Conservation (phyloP, 2,797 vertebrate genomes). For the Periophthalmus magnuspinnatus region DNA sequence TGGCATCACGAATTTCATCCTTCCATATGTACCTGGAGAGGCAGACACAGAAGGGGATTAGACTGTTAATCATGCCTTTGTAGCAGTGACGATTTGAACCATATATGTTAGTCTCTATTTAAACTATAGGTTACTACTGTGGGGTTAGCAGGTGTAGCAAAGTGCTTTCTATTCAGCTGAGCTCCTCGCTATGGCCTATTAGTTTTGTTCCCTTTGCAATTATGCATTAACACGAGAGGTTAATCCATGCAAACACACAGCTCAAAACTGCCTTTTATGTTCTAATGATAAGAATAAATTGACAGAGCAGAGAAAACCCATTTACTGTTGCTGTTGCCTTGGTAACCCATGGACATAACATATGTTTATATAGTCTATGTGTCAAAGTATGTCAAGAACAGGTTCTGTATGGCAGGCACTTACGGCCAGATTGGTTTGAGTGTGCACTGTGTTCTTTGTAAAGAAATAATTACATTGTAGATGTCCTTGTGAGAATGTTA, state of each 20-base stretch:
- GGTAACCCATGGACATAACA: conserved; percentile 13
- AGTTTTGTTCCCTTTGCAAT: conserved; percentile 17
- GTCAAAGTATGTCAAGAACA: conserved; percentile 3
- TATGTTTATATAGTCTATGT: background rate
- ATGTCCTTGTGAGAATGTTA: conserved; percentile 83
- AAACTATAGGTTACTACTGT: conserved; percentile 7
- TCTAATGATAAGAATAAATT: conserved; percentile 19
- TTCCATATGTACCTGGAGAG: conserved; percentile 86
- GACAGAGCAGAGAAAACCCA: conserved; percentile 23
- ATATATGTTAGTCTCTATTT: background rate
- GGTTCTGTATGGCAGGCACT: background rate
- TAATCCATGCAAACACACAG: conserved; percentile 39
- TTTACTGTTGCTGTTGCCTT: conserved; percentile 34
- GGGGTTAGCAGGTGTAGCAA: conserved; percentile 14
- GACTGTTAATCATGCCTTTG: background rate
- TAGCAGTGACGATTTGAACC: background rate
- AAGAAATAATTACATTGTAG: conserved; percentile 81
- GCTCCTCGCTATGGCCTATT: background rate
- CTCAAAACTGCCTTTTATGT: background rate
- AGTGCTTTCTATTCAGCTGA: conserved; percentile 18
- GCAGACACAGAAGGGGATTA: background rate
- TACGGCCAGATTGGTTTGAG: background rate
- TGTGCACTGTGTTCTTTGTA: conserved; percentile 15
- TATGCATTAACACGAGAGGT: conserved; percentile 52
- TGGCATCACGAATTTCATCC: conserved; percentile 84